Percentiles rank a stretch among this genome's conserved stretches.
These are phyloP conservation scores for Cryptocephalus primarius DNA, from an alignment of 2,888 invertebrate genomes.

Conservation along the genomic window DNA sequence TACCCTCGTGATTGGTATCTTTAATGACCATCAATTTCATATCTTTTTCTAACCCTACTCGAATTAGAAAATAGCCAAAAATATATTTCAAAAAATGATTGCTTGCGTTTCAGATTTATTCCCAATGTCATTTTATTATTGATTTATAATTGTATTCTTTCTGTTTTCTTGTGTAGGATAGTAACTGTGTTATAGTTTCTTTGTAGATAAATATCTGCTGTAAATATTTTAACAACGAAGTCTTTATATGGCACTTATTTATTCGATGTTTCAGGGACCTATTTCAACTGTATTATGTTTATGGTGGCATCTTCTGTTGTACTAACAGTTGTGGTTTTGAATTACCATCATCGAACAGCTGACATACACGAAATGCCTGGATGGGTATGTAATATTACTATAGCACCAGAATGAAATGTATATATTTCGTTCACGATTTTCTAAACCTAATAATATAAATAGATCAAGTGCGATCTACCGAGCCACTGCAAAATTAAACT, in stretches of 20 bases:
- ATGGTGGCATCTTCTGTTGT: conserved; percentile 98
- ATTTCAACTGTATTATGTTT: conserved; percentile 99
- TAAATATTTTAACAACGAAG: too few species aligned
- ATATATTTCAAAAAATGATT: not conserved
- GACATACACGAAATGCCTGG: conserved; percentile 95
- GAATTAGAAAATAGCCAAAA: too few species aligned
- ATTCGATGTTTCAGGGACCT: conserved; percentile 57
- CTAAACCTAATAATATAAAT: too few species aligned
- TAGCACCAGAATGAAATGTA: too few species aligned
- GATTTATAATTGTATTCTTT: conserved; percentile 4
- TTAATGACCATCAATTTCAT: too few species aligned
- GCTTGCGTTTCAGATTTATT: conserved; percentile 11
- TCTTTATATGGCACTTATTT: too few species aligned
- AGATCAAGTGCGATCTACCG: too few species aligned
- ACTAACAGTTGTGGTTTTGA: conserved; percentile 90
- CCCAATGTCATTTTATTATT: not conserved
- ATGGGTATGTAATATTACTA: conserved; percentile 61
- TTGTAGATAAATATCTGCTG: too few species aligned
- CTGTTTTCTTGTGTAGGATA: conserved; percentile 16
- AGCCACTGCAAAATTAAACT: too few species aligned
- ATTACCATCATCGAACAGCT: conserved; percentile 94
- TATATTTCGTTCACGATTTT: too few species aligned
- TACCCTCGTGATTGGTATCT: too few species aligned
- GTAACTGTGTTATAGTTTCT: conserved; percentile 10
- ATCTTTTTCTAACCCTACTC: too few species aligned